Evolutionary conservation across 2,797 vertebrate species (phyloP), one percentile per base, ranked within the genome.

Genomic region (Lerista edwardsae): DNA sequence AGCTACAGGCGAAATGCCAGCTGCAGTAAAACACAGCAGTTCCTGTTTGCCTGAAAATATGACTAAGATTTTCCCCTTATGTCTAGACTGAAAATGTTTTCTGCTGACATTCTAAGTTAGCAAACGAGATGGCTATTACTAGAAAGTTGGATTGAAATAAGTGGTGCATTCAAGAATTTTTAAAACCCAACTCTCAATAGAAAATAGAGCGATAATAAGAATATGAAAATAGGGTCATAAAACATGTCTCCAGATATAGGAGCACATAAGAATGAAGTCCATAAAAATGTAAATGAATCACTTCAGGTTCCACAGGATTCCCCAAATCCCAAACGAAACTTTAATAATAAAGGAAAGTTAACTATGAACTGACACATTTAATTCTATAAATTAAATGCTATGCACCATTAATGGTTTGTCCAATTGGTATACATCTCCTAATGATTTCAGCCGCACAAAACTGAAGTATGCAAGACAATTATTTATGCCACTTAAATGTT

Each of bases 331-430:
- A 83, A 87, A 74, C 61, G 82, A 73, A 88, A 79, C 12, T 77
- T 59, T 73, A 84, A 27, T 51, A 78, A 80, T 79, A 87, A 88
- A 91, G 25, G 21, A 87, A 92, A 88, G 65, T 84, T 86, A 86
- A 76, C 41, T 41, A 64, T 25, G 12, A 88, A 61, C 74, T 36
- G 57, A 59, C 47, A 90, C 41, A 79, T 83, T 89, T 88, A 80
- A 78, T 55, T 75, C 80, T 80, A 12, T 80, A 80, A 81, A 84
- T 75, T 72, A 31, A 83, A 65, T 78, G n/a, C 21, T 81, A 64
- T 27, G 17, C n/a, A 75, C 31, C 59, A 69, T 1, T 31, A 86
- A 64, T 72, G 76, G 65, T 85, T 87, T 84, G 84, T 23, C 44
- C 61, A 34, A 23, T 31, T 82, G 55, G 12, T 51, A 80, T 23